phyloP scores from a whole-genome alignment of 2,113 vertebrate genomes.

The Dasyprocta punctata region DNA sequence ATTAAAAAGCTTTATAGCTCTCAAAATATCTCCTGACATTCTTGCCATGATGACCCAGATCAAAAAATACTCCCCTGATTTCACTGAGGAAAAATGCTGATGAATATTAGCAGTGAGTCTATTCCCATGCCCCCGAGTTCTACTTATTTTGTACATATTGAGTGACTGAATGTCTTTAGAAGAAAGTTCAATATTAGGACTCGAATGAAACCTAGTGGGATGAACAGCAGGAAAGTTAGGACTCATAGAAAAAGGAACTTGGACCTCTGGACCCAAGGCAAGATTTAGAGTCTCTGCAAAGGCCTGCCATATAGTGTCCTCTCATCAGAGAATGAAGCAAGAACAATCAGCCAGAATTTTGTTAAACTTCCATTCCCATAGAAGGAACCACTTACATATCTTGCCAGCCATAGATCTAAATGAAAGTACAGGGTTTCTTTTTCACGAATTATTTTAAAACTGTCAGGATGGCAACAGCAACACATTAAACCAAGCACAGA shows the following conservation, averaged over 20 bases:
- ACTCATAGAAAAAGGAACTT: neutral
- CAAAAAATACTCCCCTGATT: neutral
- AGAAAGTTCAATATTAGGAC: neutral
- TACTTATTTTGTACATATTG: neutral
- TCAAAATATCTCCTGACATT: neutral
- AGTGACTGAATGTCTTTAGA: neutral
- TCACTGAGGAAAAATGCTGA: neutral
- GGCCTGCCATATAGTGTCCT: neutral
- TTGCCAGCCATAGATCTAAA: neutral
- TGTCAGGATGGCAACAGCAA: neutral
- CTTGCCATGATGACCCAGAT: neutral
- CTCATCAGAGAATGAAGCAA: neutral
- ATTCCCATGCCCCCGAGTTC: neutral
- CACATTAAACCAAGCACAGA: neutral
- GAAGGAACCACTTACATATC: neutral
- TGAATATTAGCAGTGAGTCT: neutral
- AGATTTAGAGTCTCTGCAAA: neutral
- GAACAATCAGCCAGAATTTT: neutral
- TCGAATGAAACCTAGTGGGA: neutral
- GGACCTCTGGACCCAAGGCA: neutral
- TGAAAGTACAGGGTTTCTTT: neutral
- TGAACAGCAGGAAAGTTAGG: neutral
- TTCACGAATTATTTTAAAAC: neutral
- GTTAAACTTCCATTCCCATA: neutral
- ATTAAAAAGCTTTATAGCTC: neutral